phyloP scores from a whole-genome alignment of 2,797 vertebrate species.

The Eospalax fontanierii region DNA sequence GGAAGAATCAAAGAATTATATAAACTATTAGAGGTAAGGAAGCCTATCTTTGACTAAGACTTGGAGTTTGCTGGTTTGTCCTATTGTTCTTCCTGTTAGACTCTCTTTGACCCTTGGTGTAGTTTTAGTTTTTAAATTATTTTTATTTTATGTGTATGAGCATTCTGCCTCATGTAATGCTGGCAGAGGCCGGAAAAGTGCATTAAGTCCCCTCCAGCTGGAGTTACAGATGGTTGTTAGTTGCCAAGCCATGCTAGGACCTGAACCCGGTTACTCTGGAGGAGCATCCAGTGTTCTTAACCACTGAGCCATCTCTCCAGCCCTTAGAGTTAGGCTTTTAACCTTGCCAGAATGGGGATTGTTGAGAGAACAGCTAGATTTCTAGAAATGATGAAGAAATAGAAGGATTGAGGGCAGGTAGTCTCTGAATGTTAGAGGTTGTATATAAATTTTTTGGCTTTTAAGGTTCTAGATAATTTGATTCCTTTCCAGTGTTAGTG shows the following conservation, averaged over 20 bases:
- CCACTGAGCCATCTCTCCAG: no score
- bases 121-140: no score
- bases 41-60: background rate
- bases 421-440: conserved; percentile 21
- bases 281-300: no score
- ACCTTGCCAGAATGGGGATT: background rate
- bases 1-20: conserved; percentile 95
- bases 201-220: no score
- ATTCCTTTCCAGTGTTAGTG: conserved; percentile 35
- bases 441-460: background rate
- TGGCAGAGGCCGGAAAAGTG: no score
- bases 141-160: no score
- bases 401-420: background rate
- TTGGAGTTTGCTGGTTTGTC: background rate
- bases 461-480: conserved; percentile 23
- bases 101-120: no score
- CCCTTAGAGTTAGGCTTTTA: background rate
- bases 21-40: conserved; percentile 96
- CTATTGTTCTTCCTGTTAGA: conserved; percentile 34
- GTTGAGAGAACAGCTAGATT: conserved; percentile 29
- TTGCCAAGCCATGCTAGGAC: no score
- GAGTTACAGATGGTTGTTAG: no score
- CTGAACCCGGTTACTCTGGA: no score
- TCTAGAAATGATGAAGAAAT: conserved; percentile 20
- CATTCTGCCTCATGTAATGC: no score